Conservation (phyloP, 2,888 invertebrate species). For the Andrena praecox region DNA sequence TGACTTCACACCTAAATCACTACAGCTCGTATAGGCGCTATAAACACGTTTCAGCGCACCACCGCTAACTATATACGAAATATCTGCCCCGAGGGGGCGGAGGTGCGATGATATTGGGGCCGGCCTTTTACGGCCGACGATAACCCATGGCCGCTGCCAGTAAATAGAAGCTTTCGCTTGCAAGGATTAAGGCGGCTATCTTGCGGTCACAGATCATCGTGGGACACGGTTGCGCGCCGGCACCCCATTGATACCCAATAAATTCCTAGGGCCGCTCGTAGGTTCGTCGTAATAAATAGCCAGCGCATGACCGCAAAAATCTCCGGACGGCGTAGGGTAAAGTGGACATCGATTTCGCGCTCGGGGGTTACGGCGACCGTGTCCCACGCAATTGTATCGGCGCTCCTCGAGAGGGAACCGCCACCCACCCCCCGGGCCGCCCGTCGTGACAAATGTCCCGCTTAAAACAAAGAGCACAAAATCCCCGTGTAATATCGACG, state of each 20-base stretch:
- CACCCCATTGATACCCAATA: slow-evolving; percentile 31
- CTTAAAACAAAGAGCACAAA: slow-evolving; percentile 45
- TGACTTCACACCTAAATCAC: too few relatives aligned
- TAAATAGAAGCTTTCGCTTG: slow-evolving; percentile 34
- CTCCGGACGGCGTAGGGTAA: slow-evolving; percentile 16
- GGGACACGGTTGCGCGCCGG: background rate
- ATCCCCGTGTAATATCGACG: slow-evolving; percentile 50
- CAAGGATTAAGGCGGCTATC: slow-evolving; percentile 27
- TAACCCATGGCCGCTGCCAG: slow-evolving; percentile 16
- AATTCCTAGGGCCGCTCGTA: slow-evolving; percentile 9
- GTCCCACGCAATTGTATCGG: slow-evolving; percentile 35
- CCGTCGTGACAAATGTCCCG: slow-evolving; percentile 53
- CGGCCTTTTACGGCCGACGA: slow-evolving; percentile 28
- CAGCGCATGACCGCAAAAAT: slow-evolving; percentile 30
- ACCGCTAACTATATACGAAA: slow-evolving; percentile 35
- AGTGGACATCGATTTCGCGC: slow-evolving; percentile 35
- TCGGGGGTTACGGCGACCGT: background rate
- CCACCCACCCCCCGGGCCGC: too few relatives aligned
- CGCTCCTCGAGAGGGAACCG: background rate
- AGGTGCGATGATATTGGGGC: slow-evolving; percentile 36
- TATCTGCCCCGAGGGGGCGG: slow-evolving; percentile 36
- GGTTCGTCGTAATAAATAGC: slow-evolving; percentile 36
- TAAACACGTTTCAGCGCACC: slow-evolving; percentile 42
- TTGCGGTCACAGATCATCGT: slow-evolving; percentile 16
- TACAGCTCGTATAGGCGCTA: too few relatives aligned